These are phyloP conservation scores for Ceriagrion tenellum DNA, from an alignment of 2,888 invertebrate species.

Conservation along the genomic window DNA sequence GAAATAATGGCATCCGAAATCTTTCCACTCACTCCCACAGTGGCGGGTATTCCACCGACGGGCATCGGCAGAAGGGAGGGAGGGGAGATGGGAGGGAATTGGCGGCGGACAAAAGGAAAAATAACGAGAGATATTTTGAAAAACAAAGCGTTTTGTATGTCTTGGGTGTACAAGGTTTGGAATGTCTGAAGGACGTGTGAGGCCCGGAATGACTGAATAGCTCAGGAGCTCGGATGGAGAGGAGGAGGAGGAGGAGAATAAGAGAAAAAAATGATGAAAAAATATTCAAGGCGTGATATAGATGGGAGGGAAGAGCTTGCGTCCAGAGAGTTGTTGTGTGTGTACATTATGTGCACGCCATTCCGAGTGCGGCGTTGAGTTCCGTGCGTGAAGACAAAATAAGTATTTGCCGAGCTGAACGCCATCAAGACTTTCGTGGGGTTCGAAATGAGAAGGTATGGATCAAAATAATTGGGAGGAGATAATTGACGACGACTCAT, in stretches of 20 bases:
- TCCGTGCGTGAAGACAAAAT: neutral
- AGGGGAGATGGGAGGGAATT: neutral
- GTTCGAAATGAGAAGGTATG: neutral
- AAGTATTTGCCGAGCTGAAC: neutral
- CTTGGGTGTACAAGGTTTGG: neutral
- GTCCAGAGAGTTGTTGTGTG: neutral
- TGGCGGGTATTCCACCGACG: neutral
- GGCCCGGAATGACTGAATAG: conserved; percentile 22
- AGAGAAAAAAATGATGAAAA: neutral
- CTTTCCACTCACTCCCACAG: neutral
- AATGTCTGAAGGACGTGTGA: neutral
- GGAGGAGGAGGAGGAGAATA: neutral
- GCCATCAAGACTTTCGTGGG: neutral
- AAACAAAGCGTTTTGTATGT: conserved; percentile 12
- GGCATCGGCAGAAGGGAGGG: neutral
- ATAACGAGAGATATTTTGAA: neutral
- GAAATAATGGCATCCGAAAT: neutral
- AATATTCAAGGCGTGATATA: neutral
- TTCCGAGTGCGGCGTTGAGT: neutral
- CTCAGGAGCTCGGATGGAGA: neutral
- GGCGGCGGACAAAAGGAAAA: neutral
- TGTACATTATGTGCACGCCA: conserved; percentile 16
- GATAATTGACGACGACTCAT: neutral
- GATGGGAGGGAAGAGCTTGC: neutral
- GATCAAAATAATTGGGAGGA: neutral